These are phyloP conservation scores for Panthera uncia DNA, from an alignment of 2,113 vertebrate genomes.

Conservation along the genomic window DNA sequence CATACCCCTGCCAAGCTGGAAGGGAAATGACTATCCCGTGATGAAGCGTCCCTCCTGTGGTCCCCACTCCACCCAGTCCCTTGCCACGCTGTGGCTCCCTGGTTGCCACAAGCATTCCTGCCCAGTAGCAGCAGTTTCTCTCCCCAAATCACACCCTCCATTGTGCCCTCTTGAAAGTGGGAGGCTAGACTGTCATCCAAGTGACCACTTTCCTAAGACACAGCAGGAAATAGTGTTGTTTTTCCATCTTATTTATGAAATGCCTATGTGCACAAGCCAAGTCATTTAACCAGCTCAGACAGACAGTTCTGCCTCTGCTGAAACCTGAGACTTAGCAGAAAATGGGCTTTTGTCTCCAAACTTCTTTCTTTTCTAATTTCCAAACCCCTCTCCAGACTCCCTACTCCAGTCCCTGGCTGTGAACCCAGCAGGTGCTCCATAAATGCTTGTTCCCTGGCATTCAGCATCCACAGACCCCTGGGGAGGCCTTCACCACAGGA, in stretches of 20 bases:
- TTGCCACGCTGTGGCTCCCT: neutral
- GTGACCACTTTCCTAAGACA: neutral
- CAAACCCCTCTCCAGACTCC: neutral
- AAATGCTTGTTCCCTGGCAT: neutral
- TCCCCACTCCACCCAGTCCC: too few species aligned
- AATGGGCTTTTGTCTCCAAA: neutral
- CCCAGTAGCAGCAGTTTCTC: neutral
- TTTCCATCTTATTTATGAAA: neutral
- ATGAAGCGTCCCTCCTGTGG: fast-evolving
- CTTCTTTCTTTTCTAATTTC: neutral
- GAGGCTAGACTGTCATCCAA: neutral
- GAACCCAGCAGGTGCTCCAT: neutral
- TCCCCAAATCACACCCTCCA: neutral
- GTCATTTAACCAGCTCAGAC: neutral
- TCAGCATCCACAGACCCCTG: fast-evolving
- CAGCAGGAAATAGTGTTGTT: neutral
- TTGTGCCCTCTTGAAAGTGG: neutral
- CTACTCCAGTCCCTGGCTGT: neutral
- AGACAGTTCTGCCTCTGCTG: neutral
- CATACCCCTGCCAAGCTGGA: neutral
- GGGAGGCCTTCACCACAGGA: too few species aligned
- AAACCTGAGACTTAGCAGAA: neutral
- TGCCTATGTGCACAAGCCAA: neutral
- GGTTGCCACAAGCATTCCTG: neutral
- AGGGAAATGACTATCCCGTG: neutral